Conservation (phyloP, 2,888 invertebrate species). For the Anagyrus pseudococci region DNA sequence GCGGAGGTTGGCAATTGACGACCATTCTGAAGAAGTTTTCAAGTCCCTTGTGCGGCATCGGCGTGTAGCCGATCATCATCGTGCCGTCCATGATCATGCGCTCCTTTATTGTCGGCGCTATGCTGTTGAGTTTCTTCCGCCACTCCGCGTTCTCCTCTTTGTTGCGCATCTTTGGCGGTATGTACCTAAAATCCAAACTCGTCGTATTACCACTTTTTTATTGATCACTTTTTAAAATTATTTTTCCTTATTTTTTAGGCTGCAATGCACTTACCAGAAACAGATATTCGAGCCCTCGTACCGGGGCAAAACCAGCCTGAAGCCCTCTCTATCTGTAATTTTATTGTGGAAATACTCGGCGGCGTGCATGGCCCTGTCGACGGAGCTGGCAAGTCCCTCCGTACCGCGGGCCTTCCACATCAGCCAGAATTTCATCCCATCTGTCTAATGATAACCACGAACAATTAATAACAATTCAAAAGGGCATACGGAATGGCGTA, state of each 20-base stretch:
- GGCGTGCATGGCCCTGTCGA: slow-evolving; percentile 72
- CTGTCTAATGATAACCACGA: slow-evolving; percentile 65
- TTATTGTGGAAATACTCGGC: slow-evolving; percentile 67
- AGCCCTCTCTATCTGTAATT: slow-evolving; percentile 66
- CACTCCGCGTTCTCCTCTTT: slow-evolving; percentile 62
- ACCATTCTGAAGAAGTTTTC: slow-evolving; percentile 82
- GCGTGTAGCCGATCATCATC: slow-evolving; percentile 81
- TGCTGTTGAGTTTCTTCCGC: slow-evolving; percentile 64
- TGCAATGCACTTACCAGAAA: slow-evolving; percentile 76
- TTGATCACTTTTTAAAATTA: too few relatives aligned
- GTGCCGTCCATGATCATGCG: slow-evolving; percentile 70
- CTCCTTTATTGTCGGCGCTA: slow-evolving; percentile 77
- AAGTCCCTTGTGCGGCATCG: slow-evolving; percentile 67
- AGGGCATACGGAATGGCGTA: not conserved
- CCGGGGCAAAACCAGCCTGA: slow-evolving; percentile 69
- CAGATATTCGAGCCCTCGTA: slow-evolving; percentile 85
- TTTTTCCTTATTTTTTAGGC: too few relatives aligned
- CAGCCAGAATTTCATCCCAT: slow-evolving; percentile 91
- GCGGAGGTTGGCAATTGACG: slow-evolving; percentile 74
- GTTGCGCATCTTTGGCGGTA: slow-evolving; percentile 64
- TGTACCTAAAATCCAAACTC: slow-evolving; percentile 62
- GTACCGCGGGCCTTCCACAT: slow-evolving; percentile 87
- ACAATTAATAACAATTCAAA: not conserved
- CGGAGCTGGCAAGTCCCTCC: slow-evolving; percentile 65
- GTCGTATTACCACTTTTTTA: too few relatives aligned